Conservation (phyloP, 2,113 vertebrate genomes). For the Lipotes vexillifer region DNA sequence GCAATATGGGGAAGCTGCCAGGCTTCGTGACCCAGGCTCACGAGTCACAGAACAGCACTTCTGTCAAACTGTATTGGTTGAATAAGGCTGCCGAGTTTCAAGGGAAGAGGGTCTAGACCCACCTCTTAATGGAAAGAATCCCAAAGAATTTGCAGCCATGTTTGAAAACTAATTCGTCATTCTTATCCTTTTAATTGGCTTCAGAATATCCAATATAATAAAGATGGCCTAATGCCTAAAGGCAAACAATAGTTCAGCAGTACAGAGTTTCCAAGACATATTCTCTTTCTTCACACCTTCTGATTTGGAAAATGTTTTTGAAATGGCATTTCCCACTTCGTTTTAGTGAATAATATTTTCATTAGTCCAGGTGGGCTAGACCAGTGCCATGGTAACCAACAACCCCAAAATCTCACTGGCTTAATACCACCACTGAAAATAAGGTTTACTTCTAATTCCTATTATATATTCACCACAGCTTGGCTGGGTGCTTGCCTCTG, state of each 20-base stretch:
- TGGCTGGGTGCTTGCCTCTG: no score
- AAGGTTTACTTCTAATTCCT: neutral
- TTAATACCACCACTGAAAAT: neutral
- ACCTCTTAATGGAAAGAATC: neutral
- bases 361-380: neutral
- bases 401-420: neutral
- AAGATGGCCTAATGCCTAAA: neutral
- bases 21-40: neutral
- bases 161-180: neutral
- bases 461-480: no score
- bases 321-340: neutral
- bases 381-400: neutral
- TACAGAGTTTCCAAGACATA: neutral
- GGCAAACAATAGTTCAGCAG: neutral
- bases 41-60: neutral
- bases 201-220: neutral
- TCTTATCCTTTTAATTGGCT: neutral
- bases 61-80: neutral
- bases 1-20: neutral
- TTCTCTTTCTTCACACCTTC: neutral
- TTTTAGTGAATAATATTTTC: neutral
- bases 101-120: neutral
- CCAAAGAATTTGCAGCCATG: neutral
- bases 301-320: neutral
- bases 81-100: neutral